A percentile compares a stretch with the other conserved stretches of the same genome.
Evolutionary conservation across 2,888 invertebrate genomes (phyloP).

Genomic region (Andrena hattorfiana): DNA sequence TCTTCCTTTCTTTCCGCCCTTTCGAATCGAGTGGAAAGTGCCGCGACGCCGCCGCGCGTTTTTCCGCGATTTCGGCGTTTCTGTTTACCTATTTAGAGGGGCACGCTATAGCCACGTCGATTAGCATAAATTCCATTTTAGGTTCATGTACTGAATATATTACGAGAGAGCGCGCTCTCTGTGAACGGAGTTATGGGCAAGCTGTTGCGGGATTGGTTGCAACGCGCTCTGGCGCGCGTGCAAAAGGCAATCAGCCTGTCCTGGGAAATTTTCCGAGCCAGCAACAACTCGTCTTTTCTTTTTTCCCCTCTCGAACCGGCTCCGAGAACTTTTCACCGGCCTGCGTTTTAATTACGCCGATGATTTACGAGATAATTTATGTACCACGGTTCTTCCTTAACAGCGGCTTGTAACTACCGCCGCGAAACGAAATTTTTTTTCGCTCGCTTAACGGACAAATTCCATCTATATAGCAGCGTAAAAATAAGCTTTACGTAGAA

Average conservation of each 20-base stretch:
- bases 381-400: background rate
- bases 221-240: constrained; percentile 38
- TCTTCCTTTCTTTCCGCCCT: background rate
- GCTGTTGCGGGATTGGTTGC: constrained; percentile 71
- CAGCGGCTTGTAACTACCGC: background rate
- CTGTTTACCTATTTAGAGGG: constrained; percentile 10
- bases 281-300: constrained; percentile 10
- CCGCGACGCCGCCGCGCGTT: background rate
- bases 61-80: background rate
- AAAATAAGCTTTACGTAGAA: background rate
- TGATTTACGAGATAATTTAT: constrained; percentile 32
- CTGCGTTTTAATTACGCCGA: constrained; percentile 21
- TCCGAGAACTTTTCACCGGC: constrained; percentile 11
- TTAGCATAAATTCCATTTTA: constrained; percentile 69
- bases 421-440: background rate
- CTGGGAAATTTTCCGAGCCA: constrained; percentile 42
- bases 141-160: constrained; percentile 63
- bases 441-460: background rate
- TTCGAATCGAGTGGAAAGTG: background rate
- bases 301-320: background rate
- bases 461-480: background rate
- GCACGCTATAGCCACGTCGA: constrained; percentile 17
- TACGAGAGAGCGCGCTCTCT: constrained; percentile 34
- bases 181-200: constrained; percentile 66
- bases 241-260: constrained; percentile 51